A percentile compares a stretch with the other conserved stretches of the same genome.
These are phyloP conservation scores for Nowickia ferox DNA, from an alignment of 2,888 invertebrate genomes.

Conservation along the genomic window DNA sequence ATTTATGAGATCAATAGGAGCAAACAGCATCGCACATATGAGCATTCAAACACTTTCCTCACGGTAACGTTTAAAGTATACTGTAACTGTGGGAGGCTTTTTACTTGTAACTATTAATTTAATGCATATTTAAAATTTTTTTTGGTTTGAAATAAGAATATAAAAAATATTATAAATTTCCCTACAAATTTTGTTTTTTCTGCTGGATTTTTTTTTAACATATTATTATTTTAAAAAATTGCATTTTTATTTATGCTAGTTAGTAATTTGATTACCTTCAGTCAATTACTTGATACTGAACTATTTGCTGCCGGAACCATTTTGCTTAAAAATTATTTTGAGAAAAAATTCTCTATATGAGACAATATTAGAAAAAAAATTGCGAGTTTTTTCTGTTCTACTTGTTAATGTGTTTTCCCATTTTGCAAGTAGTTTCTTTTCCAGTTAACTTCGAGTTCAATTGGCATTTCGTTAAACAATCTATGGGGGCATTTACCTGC, in stretches of 20 bases:
- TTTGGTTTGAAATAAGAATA: not conserved
- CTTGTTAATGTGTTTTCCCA: not conserved
- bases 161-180: not conserved
- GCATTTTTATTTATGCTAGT: no score
- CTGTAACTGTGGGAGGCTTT: not conserved
- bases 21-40: not conserved
- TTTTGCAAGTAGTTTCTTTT: conserved; percentile 20
- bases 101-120: not conserved
- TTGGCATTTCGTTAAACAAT: conserved; percentile 58
- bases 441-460: conserved; percentile 55
- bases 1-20: conserved; percentile 63
- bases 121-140: no score
- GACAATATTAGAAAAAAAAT: not conserved
- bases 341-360: no score
- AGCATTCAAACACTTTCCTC: not conserved
- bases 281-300: no score
- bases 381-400: not conserved
- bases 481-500: conserved; percentile 71
- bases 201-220: no score
- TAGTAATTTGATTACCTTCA: no score
- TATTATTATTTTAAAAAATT: no score
- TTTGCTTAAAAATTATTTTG: no score
- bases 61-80: not conserved
- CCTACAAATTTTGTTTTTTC: not conserved
- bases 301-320: no score